These are phyloP conservation scores for Dugesia japonica DNA, from an alignment of 2,888 invertebrate species.

Conservation along the genomic window DNA sequence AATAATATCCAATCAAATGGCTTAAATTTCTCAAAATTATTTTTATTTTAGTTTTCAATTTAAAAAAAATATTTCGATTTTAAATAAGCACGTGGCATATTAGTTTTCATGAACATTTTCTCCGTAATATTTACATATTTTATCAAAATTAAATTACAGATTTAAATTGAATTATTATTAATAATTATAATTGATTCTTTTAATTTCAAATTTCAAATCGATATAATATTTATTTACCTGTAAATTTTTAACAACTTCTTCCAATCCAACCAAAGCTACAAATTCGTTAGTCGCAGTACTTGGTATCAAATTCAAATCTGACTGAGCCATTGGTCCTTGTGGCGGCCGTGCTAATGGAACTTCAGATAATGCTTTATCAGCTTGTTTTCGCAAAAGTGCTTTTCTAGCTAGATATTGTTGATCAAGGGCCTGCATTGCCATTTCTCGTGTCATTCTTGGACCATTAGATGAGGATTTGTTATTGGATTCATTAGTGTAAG, in stretches of 20 bases:
- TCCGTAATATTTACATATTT: too few species aligned
- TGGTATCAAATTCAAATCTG: slow-evolving; percentile 94
- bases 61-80: too few species aligned
- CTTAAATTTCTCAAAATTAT: too few species aligned
- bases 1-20: too few species aligned
- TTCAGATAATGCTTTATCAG: slow-evolving; percentile 57
- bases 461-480: neutral
- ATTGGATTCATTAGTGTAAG: neutral
- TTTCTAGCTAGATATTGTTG: slow-evolving; percentile 86
- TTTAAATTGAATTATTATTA: too few species aligned
- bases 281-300: slow-evolving; percentile 95
- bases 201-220: too few species aligned
- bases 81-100: too few species aligned
- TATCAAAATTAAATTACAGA: too few species aligned
- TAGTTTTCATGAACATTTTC: too few species aligned
- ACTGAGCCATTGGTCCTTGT: slow-evolving; percentile 55
- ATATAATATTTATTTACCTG: too few species aligned
- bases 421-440: slow-evolving; percentile 40
- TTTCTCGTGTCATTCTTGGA: slow-evolving; percentile 24
- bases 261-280: slow-evolving; percentile 80
- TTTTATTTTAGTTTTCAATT: too few species aligned
- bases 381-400: slow-evolving; percentile 78
- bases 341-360: slow-evolving; percentile 95
- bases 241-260: slow-evolving; percentile 67
- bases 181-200: too few species aligned